phyloP scores from a whole-genome alignment of 1,140 invertebrate species.

The Phymorhynchus buccinoides region DNA sequence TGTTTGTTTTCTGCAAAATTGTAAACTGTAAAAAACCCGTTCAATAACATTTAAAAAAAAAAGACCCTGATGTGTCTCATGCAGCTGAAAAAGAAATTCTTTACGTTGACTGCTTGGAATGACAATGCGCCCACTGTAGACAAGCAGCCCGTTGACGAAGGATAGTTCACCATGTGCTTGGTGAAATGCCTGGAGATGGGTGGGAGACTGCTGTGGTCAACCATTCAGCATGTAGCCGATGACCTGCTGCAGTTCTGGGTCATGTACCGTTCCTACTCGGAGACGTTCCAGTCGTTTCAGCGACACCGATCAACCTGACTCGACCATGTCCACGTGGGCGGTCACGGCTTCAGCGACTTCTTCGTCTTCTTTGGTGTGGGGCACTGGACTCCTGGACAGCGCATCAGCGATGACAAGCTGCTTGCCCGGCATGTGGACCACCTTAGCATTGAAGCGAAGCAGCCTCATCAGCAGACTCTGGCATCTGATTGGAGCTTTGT shows the following conservation, averaged over 20 bases:
- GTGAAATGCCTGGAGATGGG: too few relatives aligned
- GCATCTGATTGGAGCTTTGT: conserved; percentile 42
- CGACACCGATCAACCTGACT: too few relatives aligned
- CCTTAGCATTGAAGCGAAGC: conserved; percentile 38
- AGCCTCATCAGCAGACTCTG: conserved; percentile 50
- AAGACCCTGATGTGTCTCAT: conserved; percentile 49
- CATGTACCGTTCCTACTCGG: background rate
- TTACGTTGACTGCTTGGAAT: background rate
- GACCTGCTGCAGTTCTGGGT: conserved; percentile 15
- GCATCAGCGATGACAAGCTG: conserved; percentile 46
- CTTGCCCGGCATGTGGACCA: conserved; percentile 50
- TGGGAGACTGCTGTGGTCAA: background rate
- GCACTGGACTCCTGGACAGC: conserved; percentile 42
- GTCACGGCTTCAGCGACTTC: too few relatives aligned
- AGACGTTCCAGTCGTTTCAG: too few relatives aligned
- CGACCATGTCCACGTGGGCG: too few relatives aligned
- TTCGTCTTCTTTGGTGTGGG: background rate
- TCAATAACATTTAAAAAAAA: too few relatives aligned
- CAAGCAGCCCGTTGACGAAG: too few relatives aligned
- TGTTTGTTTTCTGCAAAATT: too few relatives aligned
- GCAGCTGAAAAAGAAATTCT: conserved; percentile 13
- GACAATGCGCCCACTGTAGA: too few relatives aligned
- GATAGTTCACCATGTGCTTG: too few relatives aligned
- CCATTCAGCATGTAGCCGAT: too few relatives aligned
- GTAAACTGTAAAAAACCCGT: too few relatives aligned